Base-by-base conservation (phyloP, 1,140 invertebrate species). In the Drosophila tropicalis region DNA sequence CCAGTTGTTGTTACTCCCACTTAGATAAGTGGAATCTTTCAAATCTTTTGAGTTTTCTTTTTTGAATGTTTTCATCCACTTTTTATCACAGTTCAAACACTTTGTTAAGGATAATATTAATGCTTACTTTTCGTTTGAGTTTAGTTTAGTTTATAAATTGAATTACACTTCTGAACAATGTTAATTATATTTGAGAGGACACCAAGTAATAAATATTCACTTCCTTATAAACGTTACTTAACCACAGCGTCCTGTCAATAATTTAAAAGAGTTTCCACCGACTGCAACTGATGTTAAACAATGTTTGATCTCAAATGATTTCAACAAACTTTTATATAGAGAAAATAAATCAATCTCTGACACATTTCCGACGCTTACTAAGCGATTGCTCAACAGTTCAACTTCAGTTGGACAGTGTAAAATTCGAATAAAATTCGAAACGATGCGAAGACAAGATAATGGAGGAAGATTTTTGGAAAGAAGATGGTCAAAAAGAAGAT, bases 321-420 rank as follows among this genome's bases (percentile, higher is more conserved):
- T 51, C 12, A 2, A 51, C 44, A 22, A 22, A 51, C 44, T 22
- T 51, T 51, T 51, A 51, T 51, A 51, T 51, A 51, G 17, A 51
- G 7, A 10, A 19, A 22, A 19, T 22, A 51, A 22, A 3, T 51
- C 44, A 19, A 51, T 22, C 44, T 51, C 17, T 51, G 44, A 22
- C 44, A 51, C 9, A 19, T 51, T 51, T 51, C 4, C 44, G 12
- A 51, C 44, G 19, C 44, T 22, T 22, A 51, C 44, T 51, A n/a
- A n/a, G 22, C 13, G 44, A n/a, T 51, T 51, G 44, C 44, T 51
- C 44, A 51, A 47, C 12, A 39, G 36, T 39, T 10, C 44, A 51
- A 51, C 17, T 40, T 74, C 70, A 64, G 74, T 66, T 77, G 67
- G 70, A 75, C 41, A 84, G 68, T 72, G 75, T 70, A 79, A 60